Base-by-base conservation (phyloP, 2,888 invertebrate genomes). In the Dasypolia templi region DNA sequence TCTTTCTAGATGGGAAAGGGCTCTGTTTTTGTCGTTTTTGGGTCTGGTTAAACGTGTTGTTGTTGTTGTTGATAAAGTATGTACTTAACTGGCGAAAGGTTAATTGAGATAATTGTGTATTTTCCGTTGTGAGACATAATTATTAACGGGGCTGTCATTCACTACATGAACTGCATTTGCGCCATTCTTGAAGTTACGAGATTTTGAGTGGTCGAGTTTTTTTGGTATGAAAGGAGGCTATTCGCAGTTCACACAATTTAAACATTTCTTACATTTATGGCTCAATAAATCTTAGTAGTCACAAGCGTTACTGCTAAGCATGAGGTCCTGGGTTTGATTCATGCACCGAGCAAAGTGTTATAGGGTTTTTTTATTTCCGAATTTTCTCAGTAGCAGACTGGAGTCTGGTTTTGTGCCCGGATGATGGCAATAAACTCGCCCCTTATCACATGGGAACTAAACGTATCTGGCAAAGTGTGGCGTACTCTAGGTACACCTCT, bases 1-100 rank as follows among this genome's bases (percentile, higher is more conserved):
- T 62, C 51, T 78, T 77, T 71, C 39, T 82, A 69, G 51, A 63
- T 49, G 63, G 64, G 26, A 79, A 53, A 67, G 64, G 14, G 17
- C 6, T 42, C 26, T 46, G n/a, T 69, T 77, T 69, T n/a, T 76
- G 77, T 61, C 77, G 6, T 61, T 46, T 61, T 53, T 61, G 22
- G 53, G 46, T 53, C 32, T 70, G 53, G 51, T 44, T n/a, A 56
- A 68, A 59, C 22, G 62, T 56, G 62, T 62, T 55, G 5, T 62
- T 59, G 19, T 22, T 58, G 26, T 46, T 32, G 17, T 63, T 63
- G 14, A 63, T 49, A 32, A 32, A 32, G 9, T 32, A 4, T 4
- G 22, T 55, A 56, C 11, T 68, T 51, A 17, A 49, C 17, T 44
- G 22, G 14, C 7, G 19, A 62, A 78, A 78, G 78, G 77, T 66